Base-by-base conservation (phyloP, 2,113 vertebrate genomes). In the rat (Rattus norvegicus) region DNA sequence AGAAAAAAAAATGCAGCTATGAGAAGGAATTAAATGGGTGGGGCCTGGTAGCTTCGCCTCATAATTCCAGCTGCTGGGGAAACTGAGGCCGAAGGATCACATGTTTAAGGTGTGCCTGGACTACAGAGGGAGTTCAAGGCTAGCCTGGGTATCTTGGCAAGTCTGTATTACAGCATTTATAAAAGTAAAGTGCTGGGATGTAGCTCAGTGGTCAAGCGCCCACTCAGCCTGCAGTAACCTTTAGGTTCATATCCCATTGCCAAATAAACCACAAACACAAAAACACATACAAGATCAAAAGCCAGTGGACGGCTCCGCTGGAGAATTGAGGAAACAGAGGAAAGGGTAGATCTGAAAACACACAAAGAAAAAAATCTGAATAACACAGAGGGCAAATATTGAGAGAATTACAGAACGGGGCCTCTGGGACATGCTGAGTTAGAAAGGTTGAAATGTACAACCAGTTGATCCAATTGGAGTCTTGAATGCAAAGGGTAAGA, bases 1-100 rank as follows among this genome's bases (percentile, higher is more conserved):
- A 91, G 59, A 95, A 88, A 96, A 80, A 43, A 43, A 96, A 80
- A n/a, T 52, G 80, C 39, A 90, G 47, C 56, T 56, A 54, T 79
- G 77, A 88, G 70, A 79, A 94, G 72, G 54, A 85, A 81, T 91
- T 54, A 81, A 93, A 54, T 26, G 10, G n/a, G 69, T 2, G 56
- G 52, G 16, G 22, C 36, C 49, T 28, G 65, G 28, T 30, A 67
- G 28, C 65, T 67, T 67, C 28, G 12, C 1, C 65, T 33, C 11
- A 11, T 54, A 54, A 16, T 70, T 49, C 47, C 47, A 70, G 30
- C 47, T 69, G 65, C 11, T 30, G 5, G 22, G n/a, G 5, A 89
- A 24, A 30, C 36, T 75, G 49, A 16, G 30, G 54, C 54, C 33
- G 70, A 54, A 89, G n/a, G 54, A 39, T 75, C 54, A 43, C 87